Evolutionary conservation across 2,113 vertebrate species (phyloP), one percentile per base, ranked within the genome.

Genomic region (Aegypius monachus): DNA sequence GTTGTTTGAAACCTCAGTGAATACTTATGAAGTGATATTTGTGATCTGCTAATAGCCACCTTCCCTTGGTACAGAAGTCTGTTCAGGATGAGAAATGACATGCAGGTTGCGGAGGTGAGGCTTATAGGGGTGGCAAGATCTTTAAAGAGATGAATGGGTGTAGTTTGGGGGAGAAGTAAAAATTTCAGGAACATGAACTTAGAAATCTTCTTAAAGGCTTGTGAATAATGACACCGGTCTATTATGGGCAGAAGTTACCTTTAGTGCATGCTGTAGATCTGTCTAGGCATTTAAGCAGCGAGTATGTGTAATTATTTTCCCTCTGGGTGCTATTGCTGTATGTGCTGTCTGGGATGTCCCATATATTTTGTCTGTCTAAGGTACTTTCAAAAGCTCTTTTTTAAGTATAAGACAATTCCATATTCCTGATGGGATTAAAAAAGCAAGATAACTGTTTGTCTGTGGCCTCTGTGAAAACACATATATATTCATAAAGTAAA

Each of bases 321-420:
- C 73, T 75, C 68, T 75, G 92, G 82, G 97, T 90, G 52, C 90
- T 91, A 8, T 74, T 89, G 65, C 48, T 95, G 1, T 73, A 16
- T 59, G 32, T 67, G 32, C 42, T 80, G 5, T 63, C 71, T 3
- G 8, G 65, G 27, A 63, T 78, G 31, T 47, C 38, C 42, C 13
- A 63, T 94, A 58, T 92, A 90, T 94, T 94, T 93, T 88, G 9
- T 73, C 66, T 72, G 40, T 83, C 55, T 86, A 70, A 96, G 63
- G 19, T 56, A 67, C 10, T 38, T 42, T 70, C 11, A 53, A 17
- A 92, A 90, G 34, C 50, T 82, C 50, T 84, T 62, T 47, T 50
- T 67, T 18, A 85, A 84, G 36, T 71, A 17, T 7, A 58, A 82
- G 34, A 58, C 32, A 26, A 40, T 27, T 86, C 50, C 21, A 9